phyloP scores from a whole-genome alignment of 2,113 vertebrate species.

The Archilochus colubris region DNA sequence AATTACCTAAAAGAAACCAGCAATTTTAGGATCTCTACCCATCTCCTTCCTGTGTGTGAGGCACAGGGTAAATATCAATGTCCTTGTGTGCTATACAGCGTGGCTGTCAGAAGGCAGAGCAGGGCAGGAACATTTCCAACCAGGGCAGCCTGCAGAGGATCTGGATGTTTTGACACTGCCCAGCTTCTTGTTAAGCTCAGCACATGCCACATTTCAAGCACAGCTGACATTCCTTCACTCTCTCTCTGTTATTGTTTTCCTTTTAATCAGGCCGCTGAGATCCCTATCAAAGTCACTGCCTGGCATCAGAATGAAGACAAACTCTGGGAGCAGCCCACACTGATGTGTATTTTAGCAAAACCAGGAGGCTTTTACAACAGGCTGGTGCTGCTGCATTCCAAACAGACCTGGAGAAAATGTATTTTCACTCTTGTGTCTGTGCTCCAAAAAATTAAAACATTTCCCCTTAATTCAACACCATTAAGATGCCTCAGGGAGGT shows the following conservation, averaged over 20 bases:
- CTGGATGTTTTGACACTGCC: rapidly evolving
- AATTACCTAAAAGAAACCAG: background rate
- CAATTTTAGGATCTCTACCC: background rate
- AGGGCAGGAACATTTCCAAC: rapidly evolving
- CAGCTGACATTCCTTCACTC: background rate
- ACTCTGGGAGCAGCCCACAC: background rate
- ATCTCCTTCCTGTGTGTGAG: background rate
- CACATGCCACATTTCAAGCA: background rate
- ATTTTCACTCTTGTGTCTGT: background rate
- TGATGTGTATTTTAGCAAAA: background rate
- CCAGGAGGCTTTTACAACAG: background rate
- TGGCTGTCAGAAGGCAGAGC: background rate
- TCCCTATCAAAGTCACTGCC: background rate
- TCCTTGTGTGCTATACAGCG: background rate
- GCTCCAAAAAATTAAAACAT: background rate
- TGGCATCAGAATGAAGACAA: background rate
- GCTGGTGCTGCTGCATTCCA: background rate
- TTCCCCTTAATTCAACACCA: background rate
- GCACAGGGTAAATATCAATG: background rate
- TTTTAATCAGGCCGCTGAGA: background rate
- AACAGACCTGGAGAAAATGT: background rate
- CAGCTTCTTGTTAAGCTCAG: background rate
- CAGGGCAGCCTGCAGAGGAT: background rate
- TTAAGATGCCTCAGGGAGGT: background rate
- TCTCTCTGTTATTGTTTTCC: background rate